Conservation (phyloP, 1,140 invertebrate genomes). For the Conopomorpha cramerella region DNA sequence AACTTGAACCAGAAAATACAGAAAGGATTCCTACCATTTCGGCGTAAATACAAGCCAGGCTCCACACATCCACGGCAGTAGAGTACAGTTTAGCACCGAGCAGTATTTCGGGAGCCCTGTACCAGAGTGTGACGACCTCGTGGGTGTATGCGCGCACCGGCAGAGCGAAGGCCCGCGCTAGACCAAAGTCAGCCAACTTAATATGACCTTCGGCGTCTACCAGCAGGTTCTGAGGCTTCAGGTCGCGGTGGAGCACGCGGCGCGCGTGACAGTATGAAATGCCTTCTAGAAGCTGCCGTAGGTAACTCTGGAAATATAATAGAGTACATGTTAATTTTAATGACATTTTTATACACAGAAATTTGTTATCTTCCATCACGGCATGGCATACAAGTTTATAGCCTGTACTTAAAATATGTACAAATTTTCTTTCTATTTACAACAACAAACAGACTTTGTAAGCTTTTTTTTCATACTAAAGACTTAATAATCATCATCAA, state of each 20-base stretch:
- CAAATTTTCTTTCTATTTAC: too few species aligned
- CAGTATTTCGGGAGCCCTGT: conserved; percentile 82
- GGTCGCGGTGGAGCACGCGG: conserved; percentile 84
- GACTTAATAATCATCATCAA: too few species aligned
- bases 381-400: too few species aligned
- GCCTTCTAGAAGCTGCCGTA: conserved; percentile 88
- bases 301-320: conserved; percentile 82
- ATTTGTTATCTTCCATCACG: too few species aligned
- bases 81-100: conserved; percentile 87
- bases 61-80: conserved; percentile 93
- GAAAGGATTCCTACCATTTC: too few species aligned
- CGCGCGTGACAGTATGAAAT: conserved; percentile 91
- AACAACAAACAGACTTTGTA: too few species aligned
- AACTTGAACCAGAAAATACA: too few species aligned
- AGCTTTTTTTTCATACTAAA: too few species aligned
- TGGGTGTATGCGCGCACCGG: conserved; percentile 77
- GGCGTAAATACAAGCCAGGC: conserved; percentile 91
- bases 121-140: conserved; percentile 86
- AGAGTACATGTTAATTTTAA: too few species aligned
- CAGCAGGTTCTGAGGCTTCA: conserved; percentile 91
- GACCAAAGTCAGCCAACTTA: conserved; percentile 89
- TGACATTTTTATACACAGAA: too few species aligned
- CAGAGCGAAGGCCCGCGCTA: conserved; percentile 71
- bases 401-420: too few species aligned
- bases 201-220: conserved; percentile 80